Base-by-base conservation (phyloP, 2,797 vertebrate genomes). In the Decapterus maruadsi region DNA sequence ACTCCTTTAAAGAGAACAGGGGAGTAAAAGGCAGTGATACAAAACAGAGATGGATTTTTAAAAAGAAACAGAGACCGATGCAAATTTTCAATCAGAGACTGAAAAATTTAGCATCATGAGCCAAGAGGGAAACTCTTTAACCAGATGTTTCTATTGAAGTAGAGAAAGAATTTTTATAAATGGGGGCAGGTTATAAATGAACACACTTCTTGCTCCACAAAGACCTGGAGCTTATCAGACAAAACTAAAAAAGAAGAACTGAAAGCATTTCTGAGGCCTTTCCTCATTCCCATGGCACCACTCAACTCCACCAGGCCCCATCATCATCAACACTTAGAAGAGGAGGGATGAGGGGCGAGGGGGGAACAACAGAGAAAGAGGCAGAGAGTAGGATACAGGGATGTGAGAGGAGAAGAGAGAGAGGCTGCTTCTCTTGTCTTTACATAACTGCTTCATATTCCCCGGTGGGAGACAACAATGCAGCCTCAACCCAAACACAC, bases 391-490 rank as follows among this genome's bases (percentile, higher is more conserved):
- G 34, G 34, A 36, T 36, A 8, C 34, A 36, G 34, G 34, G 34
- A 36, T 36, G 34, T 8, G 34, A 55, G 40, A 78, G 80, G 58
- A 45, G 26, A 26, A 26, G 26, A 26, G 26, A 26, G 53, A 70
- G 63, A 46, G 36, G 72, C 48, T 58, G 31, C 55, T 42, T 77
- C 73, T 80, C 71, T 72, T 42, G 72, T 81, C 66, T 87, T 82
- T 83, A 73, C 82, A 72, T 65, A 77, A 81, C 67, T 56, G 61
- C 68, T 55, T 82, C 64, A 56, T 71, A 75, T 68, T 88, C 86
- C 82, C 85, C 26, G 63, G 79, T 78, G 83, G 60, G 78, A 72
- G 76, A 75, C 70, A 79, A 91, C 87, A 80, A 89, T 87, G 81
- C 75, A 72, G 68, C 66, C 69, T 68, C 42, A 85, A 83, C 78